Conservation (phyloP, 2,797 vertebrate species). For the Chaetodon trifasciatus region DNA sequence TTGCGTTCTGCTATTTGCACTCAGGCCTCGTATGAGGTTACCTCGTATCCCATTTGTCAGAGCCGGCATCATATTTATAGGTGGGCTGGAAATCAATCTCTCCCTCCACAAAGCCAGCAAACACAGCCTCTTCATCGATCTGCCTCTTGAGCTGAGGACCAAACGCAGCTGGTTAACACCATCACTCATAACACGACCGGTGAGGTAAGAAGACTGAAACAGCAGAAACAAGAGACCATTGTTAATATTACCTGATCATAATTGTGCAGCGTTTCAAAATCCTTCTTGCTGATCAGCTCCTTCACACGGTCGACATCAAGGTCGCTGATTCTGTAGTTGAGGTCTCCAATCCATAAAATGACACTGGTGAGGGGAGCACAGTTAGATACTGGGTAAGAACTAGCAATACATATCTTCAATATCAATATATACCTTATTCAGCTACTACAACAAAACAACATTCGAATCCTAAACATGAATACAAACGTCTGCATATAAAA, state of each 20-base stretch:
- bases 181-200: neutral
- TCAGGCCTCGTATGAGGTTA: slow-evolving; percentile 68
- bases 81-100: slow-evolving; percentile 96
- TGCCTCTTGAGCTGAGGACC: slow-evolving; percentile 91
- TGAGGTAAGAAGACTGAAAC: neutral
- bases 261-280: slow-evolving; percentile 88
- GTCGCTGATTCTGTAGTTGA: slow-evolving; percentile 96
- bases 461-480: neutral
- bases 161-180: slow-evolving; percentile 31
- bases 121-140: slow-evolving; percentile 90
- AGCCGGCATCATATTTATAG: slow-evolving; percentile 96
- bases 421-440: neutral
- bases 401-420: neutral
- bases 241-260: slow-evolving; percentile 91
- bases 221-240: neutral
- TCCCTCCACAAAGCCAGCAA: slow-evolving; percentile 94
- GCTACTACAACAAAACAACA: neutral
- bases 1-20: neutral
- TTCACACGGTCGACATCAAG: slow-evolving; percentile 92
- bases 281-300: slow-evolving; percentile 90
- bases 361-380: slow-evolving; percentile 81
- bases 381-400: neutral
- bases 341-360: slow-evolving; percentile 96
- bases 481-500: neutral
- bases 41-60: slow-evolving; percentile 97